Base-by-base conservation (phyloP, 2,888 invertebrate genomes). In the Acanthosepion pharaonis region DNA sequence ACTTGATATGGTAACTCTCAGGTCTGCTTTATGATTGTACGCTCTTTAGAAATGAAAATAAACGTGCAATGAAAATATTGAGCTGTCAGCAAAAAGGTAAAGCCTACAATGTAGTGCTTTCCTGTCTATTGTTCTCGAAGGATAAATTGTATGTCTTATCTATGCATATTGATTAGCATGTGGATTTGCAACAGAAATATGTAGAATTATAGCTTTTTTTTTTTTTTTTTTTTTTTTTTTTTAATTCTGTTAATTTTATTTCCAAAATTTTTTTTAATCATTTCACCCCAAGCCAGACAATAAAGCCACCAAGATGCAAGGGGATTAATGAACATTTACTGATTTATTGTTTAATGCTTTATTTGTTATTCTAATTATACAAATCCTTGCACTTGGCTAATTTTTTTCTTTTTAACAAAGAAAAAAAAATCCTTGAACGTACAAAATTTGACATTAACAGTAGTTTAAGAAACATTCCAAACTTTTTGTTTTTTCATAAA, bases 191-290 rank as follows among this genome's bases (percentile, higher is more conserved):
- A 33, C 25, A n/a, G 4, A n/a, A 9, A 78, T 15, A 78, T 78
- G 4, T n/a, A 9, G 3, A 15, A 15, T 9, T n/a, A 18, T 78
- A 23, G 9, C 5, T 78, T 78, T 33, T 11, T 33, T 78, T n/a
- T 6, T 11, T 42, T 3, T 0, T 20, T 20, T n/a, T 0, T 8
- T 0, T 0, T 78, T 78, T 2, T 6, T 11, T 42, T 3, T 0
- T 20, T 20, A 23, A 59, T 59, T 25, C 59, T 5, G 5, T 59
- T 20, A 59, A 23, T 59, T 20, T 59, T 59, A 59, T 20, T 25
- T 23, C 5, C 5, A 23, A 23, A 5, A 2, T 59, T 23, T 59
- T 33, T 59, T 42, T 42, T 42, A 42, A 42, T 42, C 42, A 42
- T 42, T 42, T 42, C 42, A 42, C 42, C 42, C 42, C 42, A 42